phyloP scores from a whole-genome alignment of 2,888 invertebrate genomes.

The Lepeophtheirus nordmannii region DNA sequence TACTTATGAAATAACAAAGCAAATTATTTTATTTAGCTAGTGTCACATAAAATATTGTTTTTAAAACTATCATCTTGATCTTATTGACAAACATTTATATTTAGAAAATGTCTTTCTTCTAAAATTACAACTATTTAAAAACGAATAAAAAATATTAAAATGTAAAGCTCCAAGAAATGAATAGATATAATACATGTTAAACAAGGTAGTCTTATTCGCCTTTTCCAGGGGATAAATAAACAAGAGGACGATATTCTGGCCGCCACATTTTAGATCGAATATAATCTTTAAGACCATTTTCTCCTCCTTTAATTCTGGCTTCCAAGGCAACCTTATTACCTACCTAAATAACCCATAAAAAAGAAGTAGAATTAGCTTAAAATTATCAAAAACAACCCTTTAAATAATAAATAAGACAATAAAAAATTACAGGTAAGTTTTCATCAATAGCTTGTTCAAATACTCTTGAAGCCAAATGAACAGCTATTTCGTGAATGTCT shows the following conservation, averaged over 20 bases:
- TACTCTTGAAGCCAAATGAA: conserved; percentile 18
- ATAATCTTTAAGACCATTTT: conserved; percentile 15
- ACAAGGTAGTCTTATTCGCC: conserved; percentile 10
- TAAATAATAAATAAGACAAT: neutral
- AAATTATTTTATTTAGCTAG: too few relatives aligned
- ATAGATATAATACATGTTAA: too few relatives aligned
- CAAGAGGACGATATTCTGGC: conserved; percentile 23
- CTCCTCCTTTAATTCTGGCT: conserved; percentile 14
- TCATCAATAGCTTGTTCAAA: conserved; percentile 17
- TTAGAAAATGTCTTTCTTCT: too few relatives aligned
- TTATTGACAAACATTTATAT: too few relatives aligned
- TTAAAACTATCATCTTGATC: too few relatives aligned
- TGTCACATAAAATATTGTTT: too few relatives aligned
- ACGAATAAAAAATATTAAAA: too few relatives aligned
- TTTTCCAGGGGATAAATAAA: conserved; percentile 23
- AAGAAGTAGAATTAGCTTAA: neutral
- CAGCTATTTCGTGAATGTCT: conserved; percentile 14
- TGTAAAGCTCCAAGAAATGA: too few relatives aligned
- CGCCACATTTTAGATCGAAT: conserved; percentile 24
- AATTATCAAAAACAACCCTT: neutral
- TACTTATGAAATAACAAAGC: too few relatives aligned
- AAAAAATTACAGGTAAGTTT: conserved; percentile 4
- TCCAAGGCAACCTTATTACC: conserved; percentile 15
- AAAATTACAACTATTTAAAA: too few relatives aligned
- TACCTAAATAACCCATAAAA: neutral